phyloP scores from a whole-genome alignment of 2,888 invertebrate species.

The Leucoma salicis region DNA sequence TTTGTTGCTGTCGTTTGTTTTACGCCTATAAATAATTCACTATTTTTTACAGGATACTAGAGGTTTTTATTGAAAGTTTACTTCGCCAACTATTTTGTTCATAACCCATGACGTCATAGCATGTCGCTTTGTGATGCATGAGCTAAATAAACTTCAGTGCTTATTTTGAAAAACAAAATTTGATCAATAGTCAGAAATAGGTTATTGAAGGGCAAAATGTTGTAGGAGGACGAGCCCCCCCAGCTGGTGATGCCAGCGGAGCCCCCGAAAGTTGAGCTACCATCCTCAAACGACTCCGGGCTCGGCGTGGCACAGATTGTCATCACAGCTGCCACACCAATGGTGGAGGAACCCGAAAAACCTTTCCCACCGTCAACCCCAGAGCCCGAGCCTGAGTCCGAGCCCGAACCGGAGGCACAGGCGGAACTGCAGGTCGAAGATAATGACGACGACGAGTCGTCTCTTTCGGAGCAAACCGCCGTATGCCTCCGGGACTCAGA shows the following conservation, averaged over 20 bases:
- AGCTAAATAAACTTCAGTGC: conserved; percentile 10
- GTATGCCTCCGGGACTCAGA: conserved; percentile 72
- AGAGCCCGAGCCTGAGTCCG: conserved; percentile 24
- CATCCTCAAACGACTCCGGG: conserved; percentile 80
- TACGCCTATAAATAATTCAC: conserved; percentile 14
- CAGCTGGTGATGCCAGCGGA: conserved; percentile 39
- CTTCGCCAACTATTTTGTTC: conserved; percentile 9
- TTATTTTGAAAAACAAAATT: conserved; percentile 11
- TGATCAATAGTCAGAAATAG: neutral
- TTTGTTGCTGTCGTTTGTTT: conserved; percentile 44
- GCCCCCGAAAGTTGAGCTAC: conserved; percentile 60
- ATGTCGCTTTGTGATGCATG: conserved; percentile 34
- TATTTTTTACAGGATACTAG: conserved; percentile 8
- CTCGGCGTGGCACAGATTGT: conserved; percentile 94
- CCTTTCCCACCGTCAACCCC: conserved; percentile 84
- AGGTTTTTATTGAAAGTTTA: neutral
- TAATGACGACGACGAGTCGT: conserved; percentile 72
- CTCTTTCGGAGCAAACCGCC: conserved; percentile 74
- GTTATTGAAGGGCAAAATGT: conserved; percentile 4
- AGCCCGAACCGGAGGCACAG: conserved; percentile 54
- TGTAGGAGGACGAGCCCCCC: conserved; percentile 40
- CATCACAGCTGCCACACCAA: conserved; percentile 96
- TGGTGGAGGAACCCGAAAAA: conserved; percentile 92
- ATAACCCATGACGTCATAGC: conserved; percentile 33
- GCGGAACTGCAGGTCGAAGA: conserved; percentile 53